phyloP scores from a whole-genome alignment of 2,113 vertebrate genomes.

The Pseudopodoces humilis region DNA sequence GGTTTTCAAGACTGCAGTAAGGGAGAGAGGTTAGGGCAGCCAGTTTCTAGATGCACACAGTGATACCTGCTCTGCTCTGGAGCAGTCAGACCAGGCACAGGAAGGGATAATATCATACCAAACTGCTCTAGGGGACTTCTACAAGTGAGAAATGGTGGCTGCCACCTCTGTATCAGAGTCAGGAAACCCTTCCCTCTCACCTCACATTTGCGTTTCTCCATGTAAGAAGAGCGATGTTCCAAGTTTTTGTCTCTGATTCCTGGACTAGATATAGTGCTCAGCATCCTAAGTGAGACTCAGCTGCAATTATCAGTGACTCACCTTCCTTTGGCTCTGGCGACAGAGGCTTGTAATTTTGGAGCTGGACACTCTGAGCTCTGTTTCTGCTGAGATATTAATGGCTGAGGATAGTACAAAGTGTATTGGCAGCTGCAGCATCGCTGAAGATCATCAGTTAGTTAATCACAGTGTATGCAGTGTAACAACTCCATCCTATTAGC shows the following conservation, averaged over 20 bases:
- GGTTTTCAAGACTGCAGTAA: not conserved
- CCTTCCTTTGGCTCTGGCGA: not conserved
- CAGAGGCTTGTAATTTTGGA: not conserved
- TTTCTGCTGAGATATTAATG: conserved; percentile 39
- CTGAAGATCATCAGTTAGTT: conserved; percentile 33
- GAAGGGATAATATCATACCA: not conserved
- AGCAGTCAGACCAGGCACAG: not conserved
- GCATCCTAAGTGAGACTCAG: not conserved
- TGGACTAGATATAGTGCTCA: not conserved
- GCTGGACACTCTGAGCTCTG: not conserved
- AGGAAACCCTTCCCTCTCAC: not conserved
- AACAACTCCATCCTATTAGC: not conserved
- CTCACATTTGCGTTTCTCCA: not conserved
- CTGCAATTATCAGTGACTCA: not conserved
- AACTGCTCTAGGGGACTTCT: not conserved
- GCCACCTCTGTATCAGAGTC: not conserved
- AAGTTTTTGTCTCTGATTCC: not conserved
- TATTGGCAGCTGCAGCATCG: conserved; percentile 8
- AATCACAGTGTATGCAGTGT: conserved; percentile 32
- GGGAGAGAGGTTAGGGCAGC: not conserved
- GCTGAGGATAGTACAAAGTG: not conserved
- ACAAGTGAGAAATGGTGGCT: not conserved
- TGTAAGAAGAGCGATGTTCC: not conserved
- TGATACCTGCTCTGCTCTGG: not conserved
- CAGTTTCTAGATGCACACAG: not conserved